phyloP scores from a whole-genome alignment of 1,140 invertebrate species.

The Agraylea sexmaculata region DNA sequence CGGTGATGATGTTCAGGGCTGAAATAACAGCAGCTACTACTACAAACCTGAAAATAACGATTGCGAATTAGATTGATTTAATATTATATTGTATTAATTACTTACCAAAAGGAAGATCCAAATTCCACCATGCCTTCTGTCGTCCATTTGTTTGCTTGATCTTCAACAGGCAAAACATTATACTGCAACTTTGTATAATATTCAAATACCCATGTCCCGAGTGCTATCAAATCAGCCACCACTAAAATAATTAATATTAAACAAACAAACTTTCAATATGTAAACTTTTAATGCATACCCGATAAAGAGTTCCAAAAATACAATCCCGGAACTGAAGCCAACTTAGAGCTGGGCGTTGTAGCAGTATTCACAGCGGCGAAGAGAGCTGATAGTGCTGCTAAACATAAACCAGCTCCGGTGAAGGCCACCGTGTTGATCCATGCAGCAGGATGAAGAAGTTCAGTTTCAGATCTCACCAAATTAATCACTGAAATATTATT shows the following conservation, averaged over 20 bases:
- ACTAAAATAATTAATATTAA: conserved; percentile 42
- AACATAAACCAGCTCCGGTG: conserved; percentile 51
- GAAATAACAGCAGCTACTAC: conserved; percentile 58
- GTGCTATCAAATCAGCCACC: conserved; percentile 47
- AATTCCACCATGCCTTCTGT: conserved; percentile 55
- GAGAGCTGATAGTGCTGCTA: conserved; percentile 54
- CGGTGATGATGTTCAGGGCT: conserved; percentile 61
- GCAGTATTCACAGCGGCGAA: conserved; percentile 70
- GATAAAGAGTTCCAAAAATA: conserved; percentile 67
- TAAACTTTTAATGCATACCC: conserved; percentile 40
- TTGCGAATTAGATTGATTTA: background rate
- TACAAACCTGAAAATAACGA: conserved; percentile 52
- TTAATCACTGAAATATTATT: conserved; percentile 13
- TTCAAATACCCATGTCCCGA: conserved; percentile 55
- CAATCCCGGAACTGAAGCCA: conserved; percentile 64
- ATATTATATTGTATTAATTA: conserved; percentile 9
- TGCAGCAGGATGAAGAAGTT: conserved; percentile 16
- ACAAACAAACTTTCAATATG: conserved; percentile 5
- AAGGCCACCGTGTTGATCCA: conserved; percentile 60
- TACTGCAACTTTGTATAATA: conserved; percentile 55
- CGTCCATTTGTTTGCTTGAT: conserved; percentile 55
- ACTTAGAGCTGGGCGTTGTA: conserved; percentile 57
- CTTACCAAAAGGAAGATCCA: conserved; percentile 69
- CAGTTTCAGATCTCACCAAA: conserved; percentile 15
- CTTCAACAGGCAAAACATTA: conserved; percentile 59